phyloP scores from a whole-genome alignment of 1,140 invertebrate species.

The Sinonovacula constricta region DNA sequence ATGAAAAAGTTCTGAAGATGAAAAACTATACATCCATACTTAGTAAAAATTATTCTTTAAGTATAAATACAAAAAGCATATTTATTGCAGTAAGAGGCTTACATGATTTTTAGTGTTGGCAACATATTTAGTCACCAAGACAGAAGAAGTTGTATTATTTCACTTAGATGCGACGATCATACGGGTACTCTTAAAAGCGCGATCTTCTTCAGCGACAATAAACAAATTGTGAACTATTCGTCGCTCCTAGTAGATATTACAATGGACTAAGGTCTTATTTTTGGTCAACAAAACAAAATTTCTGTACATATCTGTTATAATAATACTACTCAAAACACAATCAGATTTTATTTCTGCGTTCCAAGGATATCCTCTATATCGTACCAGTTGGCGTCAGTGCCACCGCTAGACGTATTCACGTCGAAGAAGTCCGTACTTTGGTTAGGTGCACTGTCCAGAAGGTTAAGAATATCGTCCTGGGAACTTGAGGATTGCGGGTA shows the following conservation, averaged over 20 bases:
- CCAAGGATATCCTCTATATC: constrained; percentile 51
- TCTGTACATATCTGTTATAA: neutral
- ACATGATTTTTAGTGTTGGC: too few species aligned
- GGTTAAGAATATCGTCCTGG: constrained; percentile 72
- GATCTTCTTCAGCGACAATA: neutral
- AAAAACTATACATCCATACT: too few species aligned
- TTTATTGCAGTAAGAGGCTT: too few species aligned
- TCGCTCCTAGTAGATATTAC: neutral
- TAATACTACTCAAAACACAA: too few species aligned
- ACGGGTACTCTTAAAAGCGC: neutral
- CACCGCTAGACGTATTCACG: constrained; percentile 30
- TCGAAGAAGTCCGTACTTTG: constrained; percentile 69
- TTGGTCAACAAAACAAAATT: neutral
- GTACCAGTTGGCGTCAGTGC: constrained; percentile 39
- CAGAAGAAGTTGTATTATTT: too few species aligned
- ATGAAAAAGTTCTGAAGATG: too few species aligned
- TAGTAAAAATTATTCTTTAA: too few species aligned
- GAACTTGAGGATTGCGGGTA: constrained; percentile 49
- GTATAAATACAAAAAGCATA: too few species aligned
- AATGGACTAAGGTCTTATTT: neutral
- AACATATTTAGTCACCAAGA: too few species aligned
- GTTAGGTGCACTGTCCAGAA: constrained; percentile 67
- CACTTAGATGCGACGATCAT: too few species aligned
- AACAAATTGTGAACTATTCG: neutral
- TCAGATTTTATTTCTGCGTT: constrained; percentile 34